Evolutionary conservation across 2,888 invertebrate species (phyloP), one percentile per base, ranked within the genome.

Genomic region (Acleris laterana): DNA sequence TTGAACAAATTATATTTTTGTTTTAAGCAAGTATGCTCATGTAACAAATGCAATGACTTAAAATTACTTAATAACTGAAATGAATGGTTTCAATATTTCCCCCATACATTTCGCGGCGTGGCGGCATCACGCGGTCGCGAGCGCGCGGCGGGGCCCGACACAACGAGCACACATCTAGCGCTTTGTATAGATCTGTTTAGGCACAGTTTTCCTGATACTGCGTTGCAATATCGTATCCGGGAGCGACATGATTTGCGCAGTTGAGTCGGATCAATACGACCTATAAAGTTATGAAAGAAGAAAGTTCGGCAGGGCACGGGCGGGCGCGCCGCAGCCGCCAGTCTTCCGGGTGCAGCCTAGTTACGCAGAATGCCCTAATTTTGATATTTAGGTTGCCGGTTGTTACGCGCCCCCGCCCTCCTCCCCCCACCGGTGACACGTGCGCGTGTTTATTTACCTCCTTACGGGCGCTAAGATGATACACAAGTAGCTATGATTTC

Each of bases 341-440:
- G 87, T 89, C 80, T 80, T 88, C 82, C 88, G 82, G 85, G 86
- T 89, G 85, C 89, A 89, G 89, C 91, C 91, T 91, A 90, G 90
- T 88, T 91, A 88, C 90, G 87, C 90, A 90, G 89, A 88, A 91
- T 92, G 92, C 90, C 91, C 92, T 92, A 92, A 91, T 92, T 92
- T 88, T 89, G 70, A 64, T 64, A 65, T 65, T 65, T 65, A 65
- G 65, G 65, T 65, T 65, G 65, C 55, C 61, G 65, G 64, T 65
- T 65, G 65, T 65, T 65, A 61, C 50, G 65, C 51, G 44, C 38
- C 50, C 50, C 28, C 55, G 38, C 48, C 50, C 50, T 44, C 25
- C 56, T 16, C 49, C 61, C 55, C 61, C 50, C 56, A 61, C 56
- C 49, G 42, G 56, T 55, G 46, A 61, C 55, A 57, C 46, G 57